phyloP scores from a whole-genome alignment of 1,140 invertebrate species.

The Drosophila kikkawai region DNA sequence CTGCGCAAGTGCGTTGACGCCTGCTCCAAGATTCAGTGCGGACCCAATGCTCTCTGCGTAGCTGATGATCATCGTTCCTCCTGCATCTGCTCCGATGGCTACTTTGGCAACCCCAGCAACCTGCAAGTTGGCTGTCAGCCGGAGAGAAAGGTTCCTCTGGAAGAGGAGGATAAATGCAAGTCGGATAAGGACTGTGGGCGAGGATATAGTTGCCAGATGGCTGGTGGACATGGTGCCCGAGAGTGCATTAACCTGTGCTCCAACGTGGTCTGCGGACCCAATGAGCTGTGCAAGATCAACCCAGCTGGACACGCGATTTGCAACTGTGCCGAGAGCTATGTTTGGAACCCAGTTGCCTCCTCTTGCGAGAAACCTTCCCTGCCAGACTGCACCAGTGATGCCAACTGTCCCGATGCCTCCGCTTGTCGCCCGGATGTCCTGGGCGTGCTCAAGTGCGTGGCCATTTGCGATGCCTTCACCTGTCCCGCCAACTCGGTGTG shows the following conservation, averaged over 20 bases:
- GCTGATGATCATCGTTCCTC: conserved; percentile 92
- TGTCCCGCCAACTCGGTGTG: conserved; percentile 94
- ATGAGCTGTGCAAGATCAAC: conserved; percentile 92
- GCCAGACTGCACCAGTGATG: conserved; percentile 91
- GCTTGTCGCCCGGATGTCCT: conserved; percentile 93
- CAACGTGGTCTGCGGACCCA: conserved; percentile 91
- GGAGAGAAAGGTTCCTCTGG: conserved; percentile 85
- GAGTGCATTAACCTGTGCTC: conserved; percentile 92
- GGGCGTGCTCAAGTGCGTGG: conserved; percentile 92
- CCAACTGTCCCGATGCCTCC: conserved; percentile 89
- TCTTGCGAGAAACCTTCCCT: conserved; percentile 93
- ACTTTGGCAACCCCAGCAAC: conserved; percentile 92
- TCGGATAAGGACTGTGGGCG: conserved; percentile 90
- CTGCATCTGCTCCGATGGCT: conserved; percentile 93
- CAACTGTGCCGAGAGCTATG: conserved; percentile 90
- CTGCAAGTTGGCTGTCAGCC: conserved; percentile 91
- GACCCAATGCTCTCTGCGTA: conserved; percentile 94
- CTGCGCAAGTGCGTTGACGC: conserved; percentile 93
- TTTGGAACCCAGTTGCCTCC: conserved; percentile 93
- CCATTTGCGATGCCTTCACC: conserved; percentile 91
- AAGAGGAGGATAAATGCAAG: conserved; percentile 87
- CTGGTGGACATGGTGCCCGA: conserved; percentile 87
- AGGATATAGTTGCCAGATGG: conserved; percentile 87
- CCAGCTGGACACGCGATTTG: conserved; percentile 89
- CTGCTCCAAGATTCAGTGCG: conserved; percentile 94